Evolutionary conservation across 2,113 vertebrate genomes (phyloP), one percentile per base, ranked within the genome.

Genomic region (Neoarius graeffei): DNA sequence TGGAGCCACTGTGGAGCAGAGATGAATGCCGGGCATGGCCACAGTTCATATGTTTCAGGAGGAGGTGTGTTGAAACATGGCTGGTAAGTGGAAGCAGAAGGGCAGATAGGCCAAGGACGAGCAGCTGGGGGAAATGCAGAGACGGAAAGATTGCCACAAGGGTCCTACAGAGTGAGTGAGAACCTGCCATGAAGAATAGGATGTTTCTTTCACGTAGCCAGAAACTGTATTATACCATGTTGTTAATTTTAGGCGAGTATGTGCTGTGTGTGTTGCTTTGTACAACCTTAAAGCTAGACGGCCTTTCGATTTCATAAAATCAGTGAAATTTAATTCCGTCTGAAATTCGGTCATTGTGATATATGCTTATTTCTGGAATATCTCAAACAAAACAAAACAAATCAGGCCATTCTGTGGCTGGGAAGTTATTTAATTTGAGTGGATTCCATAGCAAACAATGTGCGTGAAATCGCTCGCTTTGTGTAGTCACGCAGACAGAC

Each of bases 1-100:
- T 91, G 85, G 91, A 94, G 91, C 89, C 92, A 83, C 87, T 27
- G 1, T 91, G 86, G 89, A 92, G 80, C 86, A 90, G 87, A 11
- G 35, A 50, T 20, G 59, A 91, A 90, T 19, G 69, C 83, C 62
- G 89, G 88, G 77, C 87, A 86, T 69, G 15, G 87, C 86, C 86
- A 84, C 91, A 84, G 86, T 88, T 93, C 88, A 87, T 87, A 74
- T 79, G 85, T 60, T 81, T 83, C 56, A 84, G 88, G 71, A 77
- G 48, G 15, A 23, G 62, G 56, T 77, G 86, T 60, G 67, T 23
- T 86, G 59, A 88, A 80, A 27, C 84, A 88, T 76, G 86, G 2
- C 74, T 66, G 42, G 59, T 73, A 85, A 87, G 85, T 91, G 82
- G 85, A 89, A 85, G 62, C 83, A 86, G 74, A 90, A 84, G 60